Base-by-base conservation (phyloP, 2,113 vertebrate species). In the Cavia porcellus region DNA sequence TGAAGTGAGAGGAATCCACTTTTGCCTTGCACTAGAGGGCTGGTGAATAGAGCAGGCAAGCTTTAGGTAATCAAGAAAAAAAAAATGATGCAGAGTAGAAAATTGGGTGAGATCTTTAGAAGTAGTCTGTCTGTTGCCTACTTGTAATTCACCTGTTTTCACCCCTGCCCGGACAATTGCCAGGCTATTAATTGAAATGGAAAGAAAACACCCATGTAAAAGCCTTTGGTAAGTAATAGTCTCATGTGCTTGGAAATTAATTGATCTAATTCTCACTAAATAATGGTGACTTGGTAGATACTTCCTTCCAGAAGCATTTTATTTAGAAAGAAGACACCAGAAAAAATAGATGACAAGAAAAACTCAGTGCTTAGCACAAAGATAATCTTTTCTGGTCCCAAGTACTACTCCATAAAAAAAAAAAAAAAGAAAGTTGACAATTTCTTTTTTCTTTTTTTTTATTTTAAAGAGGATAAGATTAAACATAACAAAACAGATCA, bases 301-400 rank as follows among this genome's bases (percentile, higher is more conserved):
- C n/a, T 80, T 96, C 80, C 52, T 81, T 61, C 89, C 45, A 77
- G 50, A 96, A 86, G 35, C 38, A 84, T 2, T 96, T 59, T 32
- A 72, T 95, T 68, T 86, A 89, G 35, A 90, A 91, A 87, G 57
- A 95, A 85, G 59, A 61, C 72, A 86, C 28, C 9, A 45, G 85
- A 10, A 84, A 52, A 79, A 45, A 80, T 22, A 38, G 38, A 47
- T 62, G 11, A 68, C 14, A 30, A 62, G 35, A 30, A 72, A 74
- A 95, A 11, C 47, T 25, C 55, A 22, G 8, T 35, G 14, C 25
- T 66, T 77, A 20, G 14, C 3, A n/a, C 8, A 35, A 70, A 70
- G 12, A 28, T 50, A 79, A 25, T 66, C 47, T 30, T 61, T 83
- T n/a, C 50, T 30, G n/a, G 35, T 20, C 52, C 25, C 66, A 19